These are phyloP conservation scores for Torymus texanus DNA, from an alignment of 2,888 invertebrate species.

Conservation along the genomic window DNA sequence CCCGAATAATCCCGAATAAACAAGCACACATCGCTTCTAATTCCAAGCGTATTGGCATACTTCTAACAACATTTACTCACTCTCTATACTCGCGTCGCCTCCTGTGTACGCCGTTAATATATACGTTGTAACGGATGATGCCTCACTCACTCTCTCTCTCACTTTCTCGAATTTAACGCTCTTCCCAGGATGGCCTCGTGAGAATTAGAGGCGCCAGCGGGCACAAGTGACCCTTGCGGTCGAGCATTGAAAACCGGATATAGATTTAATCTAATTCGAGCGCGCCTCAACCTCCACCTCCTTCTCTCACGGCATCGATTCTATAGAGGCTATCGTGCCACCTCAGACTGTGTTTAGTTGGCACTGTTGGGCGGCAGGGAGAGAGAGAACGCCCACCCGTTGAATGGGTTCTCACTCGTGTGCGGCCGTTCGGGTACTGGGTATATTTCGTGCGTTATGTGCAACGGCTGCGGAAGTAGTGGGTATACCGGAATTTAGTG, in stretches of 20 bases:
- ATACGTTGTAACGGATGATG: constrained; percentile 41
- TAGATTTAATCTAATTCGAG: constrained; percentile 17
- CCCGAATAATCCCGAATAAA: too few species aligned
- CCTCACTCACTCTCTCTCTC: constrained; percentile 22
- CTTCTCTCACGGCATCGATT: not conserved
- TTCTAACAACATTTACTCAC: constrained; percentile 31
- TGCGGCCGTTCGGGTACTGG: too few species aligned
- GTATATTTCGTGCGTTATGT: not conserved
- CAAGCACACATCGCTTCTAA: too few species aligned
- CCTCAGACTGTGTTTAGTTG: too few species aligned
- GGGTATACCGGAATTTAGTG: too few species aligned
- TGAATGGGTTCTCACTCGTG: too few species aligned
- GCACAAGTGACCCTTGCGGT: constrained; percentile 21
- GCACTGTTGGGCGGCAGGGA: too few species aligned
- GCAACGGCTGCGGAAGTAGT: not conserved
- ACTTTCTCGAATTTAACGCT: constrained; percentile 17
- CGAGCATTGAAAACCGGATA: constrained; percentile 14
- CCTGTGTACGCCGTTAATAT: constrained; percentile 24
- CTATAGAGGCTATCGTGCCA: too few species aligned
- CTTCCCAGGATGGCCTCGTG: constrained; percentile 1
- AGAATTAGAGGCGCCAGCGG: constrained; percentile 1
- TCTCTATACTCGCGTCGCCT: not conserved
- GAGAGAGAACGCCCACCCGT: too few species aligned
- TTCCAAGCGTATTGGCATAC: not conserved
- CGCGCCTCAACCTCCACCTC: constrained; percentile 7